Evolutionary conservation across 2,888 invertebrate species (phyloP).

Genomic region (Eurois occulta): DNA sequence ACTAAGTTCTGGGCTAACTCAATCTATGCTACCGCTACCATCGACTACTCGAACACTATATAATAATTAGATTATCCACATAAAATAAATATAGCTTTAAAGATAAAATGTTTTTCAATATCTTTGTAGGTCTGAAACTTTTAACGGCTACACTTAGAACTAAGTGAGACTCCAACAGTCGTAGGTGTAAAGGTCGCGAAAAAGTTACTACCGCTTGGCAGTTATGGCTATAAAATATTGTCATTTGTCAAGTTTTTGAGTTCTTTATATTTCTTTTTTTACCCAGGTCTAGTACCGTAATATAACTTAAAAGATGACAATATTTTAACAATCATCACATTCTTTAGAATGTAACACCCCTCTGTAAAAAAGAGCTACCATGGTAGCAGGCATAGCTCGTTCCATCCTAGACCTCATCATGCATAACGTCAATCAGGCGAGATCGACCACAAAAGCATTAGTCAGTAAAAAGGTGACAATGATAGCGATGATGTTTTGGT

Average conservation of each 20-base stretch:
- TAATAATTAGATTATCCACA: not conserved
- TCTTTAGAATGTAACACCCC: not conserved
- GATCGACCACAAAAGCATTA: not conserved
- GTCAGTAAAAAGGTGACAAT: too few species aligned
- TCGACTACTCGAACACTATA: too few species aligned
- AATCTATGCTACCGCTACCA: too few species aligned
- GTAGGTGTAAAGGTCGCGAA: conserved; percentile 39
- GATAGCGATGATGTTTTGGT: not conserved
- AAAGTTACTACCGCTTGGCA: conserved; percentile 9
- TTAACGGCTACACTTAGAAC: not conserved
- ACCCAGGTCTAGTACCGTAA: not conserved
- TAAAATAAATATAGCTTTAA: not conserved
- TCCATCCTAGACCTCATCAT: not conserved
- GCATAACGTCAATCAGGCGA: not conserved
- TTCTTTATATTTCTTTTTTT: not conserved
- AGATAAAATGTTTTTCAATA: conserved; percentile 6
- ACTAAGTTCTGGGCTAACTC: too few species aligned
- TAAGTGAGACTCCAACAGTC: not conserved
- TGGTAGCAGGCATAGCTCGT: not conserved
- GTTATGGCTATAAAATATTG: conserved; percentile 4
- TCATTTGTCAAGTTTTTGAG: conserved; percentile 14
- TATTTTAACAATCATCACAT: not conserved
- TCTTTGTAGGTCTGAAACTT: conserved; percentile 5
- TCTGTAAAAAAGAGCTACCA: not conserved
- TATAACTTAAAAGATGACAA: not conserved